Percentiles rank a stretch among this genome's conserved stretches.
Conservation (phyloP, 2,113 vertebrate species). For the Sphaerodactylus townsendi region DNA sequence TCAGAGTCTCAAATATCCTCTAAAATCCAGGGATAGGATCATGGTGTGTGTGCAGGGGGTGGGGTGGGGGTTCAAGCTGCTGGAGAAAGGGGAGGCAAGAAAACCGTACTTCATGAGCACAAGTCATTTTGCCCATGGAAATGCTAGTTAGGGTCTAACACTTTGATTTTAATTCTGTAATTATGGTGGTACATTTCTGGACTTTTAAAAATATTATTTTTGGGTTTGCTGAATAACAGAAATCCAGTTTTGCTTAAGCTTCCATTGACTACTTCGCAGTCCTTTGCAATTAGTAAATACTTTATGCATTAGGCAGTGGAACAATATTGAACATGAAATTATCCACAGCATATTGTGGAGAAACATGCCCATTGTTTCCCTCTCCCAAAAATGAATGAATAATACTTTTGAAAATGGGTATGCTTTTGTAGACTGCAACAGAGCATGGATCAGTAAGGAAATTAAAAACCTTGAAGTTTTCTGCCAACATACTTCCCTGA, state of each 20-base stretch:
- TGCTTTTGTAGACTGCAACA: not conserved
- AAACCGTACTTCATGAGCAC: no score
- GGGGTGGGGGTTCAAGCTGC: no score
- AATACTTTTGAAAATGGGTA: not conserved
- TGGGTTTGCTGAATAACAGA: not conserved
- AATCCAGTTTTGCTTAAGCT: not conserved
- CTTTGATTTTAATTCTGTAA: constrained; percentile 1
- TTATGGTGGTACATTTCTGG: not conserved
- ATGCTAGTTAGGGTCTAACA: no score
- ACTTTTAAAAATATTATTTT: not conserved
- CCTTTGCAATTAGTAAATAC: not conserved
- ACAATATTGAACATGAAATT: not conserved
- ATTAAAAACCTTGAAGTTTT: not conserved
- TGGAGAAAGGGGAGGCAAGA: no score
- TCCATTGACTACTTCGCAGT: not conserved
- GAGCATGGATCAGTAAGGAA: not conserved
- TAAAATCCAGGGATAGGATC: no score
- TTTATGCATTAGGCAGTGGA: not conserved
- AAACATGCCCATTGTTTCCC: not conserved
- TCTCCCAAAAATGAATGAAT: not conserved
- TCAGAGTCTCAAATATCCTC: no score
- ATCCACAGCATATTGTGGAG: not conserved
- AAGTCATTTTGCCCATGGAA: no score
- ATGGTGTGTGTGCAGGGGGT: no score
- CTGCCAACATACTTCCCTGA: not conserved